Conservation (phyloP, 2,888 invertebrate genomes). For the Chorisops tibialis region DNA sequence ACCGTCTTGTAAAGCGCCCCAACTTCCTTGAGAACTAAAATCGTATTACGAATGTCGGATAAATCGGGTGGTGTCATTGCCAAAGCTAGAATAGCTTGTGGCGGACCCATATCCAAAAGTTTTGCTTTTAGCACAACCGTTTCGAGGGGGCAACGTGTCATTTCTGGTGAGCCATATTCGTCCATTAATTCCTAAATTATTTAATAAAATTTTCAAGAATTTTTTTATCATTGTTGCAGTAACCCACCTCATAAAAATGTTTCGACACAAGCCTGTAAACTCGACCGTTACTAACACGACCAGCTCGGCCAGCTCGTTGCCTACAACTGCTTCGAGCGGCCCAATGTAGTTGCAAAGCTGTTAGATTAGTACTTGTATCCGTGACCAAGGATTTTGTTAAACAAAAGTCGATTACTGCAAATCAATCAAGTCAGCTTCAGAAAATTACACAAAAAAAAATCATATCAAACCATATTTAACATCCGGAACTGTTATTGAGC, state of each 20-base stretch:
- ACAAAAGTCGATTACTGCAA: slow-evolving; percentile 86
- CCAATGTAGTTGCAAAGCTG: slow-evolving; percentile 73
- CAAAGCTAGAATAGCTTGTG: slow-evolving; percentile 71
- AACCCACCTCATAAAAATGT: slow-evolving; percentile 60
- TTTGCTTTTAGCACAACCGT: slow-evolving; percentile 77
- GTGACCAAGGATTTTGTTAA: slow-evolving; percentile 77
- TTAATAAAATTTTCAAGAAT: background rate
- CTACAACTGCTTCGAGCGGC: slow-evolving; percentile 85
- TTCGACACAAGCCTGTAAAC: slow-evolving; percentile 77
- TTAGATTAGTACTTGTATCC: slow-evolving; percentile 68
- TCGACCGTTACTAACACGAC: slow-evolving; percentile 79
- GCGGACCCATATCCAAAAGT: slow-evolving; percentile 76
- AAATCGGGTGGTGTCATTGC: slow-evolving; percentile 86
- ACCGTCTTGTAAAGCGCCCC: slow-evolving; percentile 71
- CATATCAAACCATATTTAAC: slow-evolving; percentile 60
- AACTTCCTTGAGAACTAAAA: slow-evolving; percentile 80
- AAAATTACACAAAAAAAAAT: slow-evolving; percentile 65
- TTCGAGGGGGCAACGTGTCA: slow-evolving; percentile 77
- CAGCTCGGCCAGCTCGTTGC: slow-evolving; percentile 88
- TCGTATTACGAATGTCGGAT: slow-evolving; percentile 73
- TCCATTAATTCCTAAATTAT: slow-evolving; percentile 52
- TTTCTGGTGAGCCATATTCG: slow-evolving; percentile 67
- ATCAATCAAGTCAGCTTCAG: slow-evolving; percentile 2
- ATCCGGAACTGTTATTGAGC: slow-evolving; percentile 86
- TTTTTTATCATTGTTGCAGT: slow-evolving; percentile 48